Conservation (phyloP, 2,113 vertebrate genomes). For the Gavialis gangeticus region DNA sequence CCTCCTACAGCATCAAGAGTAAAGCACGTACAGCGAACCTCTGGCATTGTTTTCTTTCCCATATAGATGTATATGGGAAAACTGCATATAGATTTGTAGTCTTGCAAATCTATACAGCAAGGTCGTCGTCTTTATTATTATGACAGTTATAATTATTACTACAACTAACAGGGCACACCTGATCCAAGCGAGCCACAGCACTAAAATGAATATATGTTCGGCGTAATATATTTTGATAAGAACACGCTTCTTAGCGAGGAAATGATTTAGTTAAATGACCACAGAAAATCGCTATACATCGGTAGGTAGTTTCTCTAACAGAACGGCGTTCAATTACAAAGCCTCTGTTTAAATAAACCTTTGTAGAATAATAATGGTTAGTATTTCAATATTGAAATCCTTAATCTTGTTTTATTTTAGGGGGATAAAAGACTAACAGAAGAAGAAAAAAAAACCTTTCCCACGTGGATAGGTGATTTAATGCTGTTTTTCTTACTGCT, state of each 20-base stretch:
- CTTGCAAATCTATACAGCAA: background rate
- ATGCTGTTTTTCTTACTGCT: conserved; percentile 84
- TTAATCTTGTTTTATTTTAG: conserved; percentile 70
- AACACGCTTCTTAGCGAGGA: background rate
- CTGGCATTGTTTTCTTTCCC: too few species aligned
- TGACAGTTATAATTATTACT: too few species aligned
- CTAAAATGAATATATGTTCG: background rate
- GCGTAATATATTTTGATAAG: background rate
- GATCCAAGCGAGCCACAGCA: too few species aligned
- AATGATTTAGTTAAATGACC: background rate
- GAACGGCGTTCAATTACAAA: background rate
- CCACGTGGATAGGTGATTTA: conserved; percentile 84
- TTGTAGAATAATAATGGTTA: conserved; percentile 15
- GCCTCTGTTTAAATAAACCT: conserved; percentile 61
- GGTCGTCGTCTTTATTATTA: too few species aligned
- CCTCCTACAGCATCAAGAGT: too few species aligned
- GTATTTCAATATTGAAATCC: conserved; percentile 65
- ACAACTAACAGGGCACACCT: too few species aligned
- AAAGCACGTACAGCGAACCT: too few species aligned
- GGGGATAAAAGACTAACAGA: conserved; percentile 34
- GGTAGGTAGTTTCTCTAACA: background rate
- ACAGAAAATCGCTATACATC: background rate
- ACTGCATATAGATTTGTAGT: background rate
- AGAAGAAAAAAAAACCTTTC: conserved; percentile 63
- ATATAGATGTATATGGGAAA: too few species aligned